Evolutionary conservation across 2,888 invertebrate species (phyloP).

Genomic region (Metallyticus violacea): DNA sequence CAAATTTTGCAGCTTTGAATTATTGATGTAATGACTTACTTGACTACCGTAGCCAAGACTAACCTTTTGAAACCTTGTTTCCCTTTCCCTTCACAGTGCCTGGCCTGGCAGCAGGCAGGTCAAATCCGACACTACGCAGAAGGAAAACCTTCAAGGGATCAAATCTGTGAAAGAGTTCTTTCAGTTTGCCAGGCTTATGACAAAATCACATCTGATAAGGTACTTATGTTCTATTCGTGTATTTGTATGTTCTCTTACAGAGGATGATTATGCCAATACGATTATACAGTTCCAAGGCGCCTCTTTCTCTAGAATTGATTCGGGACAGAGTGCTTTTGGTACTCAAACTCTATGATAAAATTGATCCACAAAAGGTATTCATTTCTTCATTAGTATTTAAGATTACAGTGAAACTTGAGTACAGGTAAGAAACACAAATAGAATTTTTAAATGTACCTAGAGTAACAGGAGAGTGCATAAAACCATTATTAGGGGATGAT

Average conservation of each 20-base stretch:
- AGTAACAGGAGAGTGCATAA: no score
- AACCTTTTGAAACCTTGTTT: neutral
- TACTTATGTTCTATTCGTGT: constrained; percentile 47
- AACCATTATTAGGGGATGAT: no score
- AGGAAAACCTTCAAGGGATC: constrained; percentile 57
- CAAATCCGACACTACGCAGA: constrained; percentile 39
- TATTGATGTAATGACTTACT: no score
- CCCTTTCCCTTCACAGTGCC: constrained; percentile 28
- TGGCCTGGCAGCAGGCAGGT: constrained; percentile 21
- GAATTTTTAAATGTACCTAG: no score
- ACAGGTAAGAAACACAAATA: no score
- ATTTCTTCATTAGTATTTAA: constrained; percentile 3
- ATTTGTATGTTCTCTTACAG: constrained; percentile 43
- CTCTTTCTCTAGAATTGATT: constrained; percentile 79
- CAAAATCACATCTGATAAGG: constrained; percentile 85
- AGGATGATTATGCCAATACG: constrained; percentile 41
- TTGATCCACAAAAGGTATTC: constrained; percentile 87
- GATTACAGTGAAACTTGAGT: no score
- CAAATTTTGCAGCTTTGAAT: no score
- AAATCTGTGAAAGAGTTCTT: constrained; percentile 77
- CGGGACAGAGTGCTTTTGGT: constrained; percentile 89
- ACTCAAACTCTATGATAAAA: constrained; percentile 96
- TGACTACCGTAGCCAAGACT: neutral
- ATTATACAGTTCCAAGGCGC: constrained; percentile 68
- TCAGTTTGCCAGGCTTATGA: constrained; percentile 86